phyloP scores from a whole-genome alignment of 2,113 vertebrate species.

The Psittacula cyanocephala region DNA sequence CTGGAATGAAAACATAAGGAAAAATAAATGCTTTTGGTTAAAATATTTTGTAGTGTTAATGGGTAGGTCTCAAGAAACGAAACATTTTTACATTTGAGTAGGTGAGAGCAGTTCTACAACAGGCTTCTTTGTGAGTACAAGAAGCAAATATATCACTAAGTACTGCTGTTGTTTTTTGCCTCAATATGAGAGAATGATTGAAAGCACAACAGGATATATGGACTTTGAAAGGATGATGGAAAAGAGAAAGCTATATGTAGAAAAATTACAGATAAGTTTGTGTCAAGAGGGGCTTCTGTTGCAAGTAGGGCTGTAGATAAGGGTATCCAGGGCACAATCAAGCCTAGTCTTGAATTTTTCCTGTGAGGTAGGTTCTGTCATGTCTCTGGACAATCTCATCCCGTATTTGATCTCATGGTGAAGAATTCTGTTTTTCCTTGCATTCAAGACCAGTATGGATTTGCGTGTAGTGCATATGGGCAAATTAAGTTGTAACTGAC shows the following conservation, averaged over 20 bases:
- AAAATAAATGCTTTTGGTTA: neutral
- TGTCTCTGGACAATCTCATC: neutral
- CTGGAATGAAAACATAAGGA: neutral
- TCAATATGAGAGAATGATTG: neutral
- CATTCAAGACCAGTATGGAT: neutral
- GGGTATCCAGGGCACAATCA: neutral
- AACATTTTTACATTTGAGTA: neutral
- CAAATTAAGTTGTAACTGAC: neutral
- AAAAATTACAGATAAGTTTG: neutral
- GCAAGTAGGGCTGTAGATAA: neutral
- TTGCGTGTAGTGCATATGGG: neutral
- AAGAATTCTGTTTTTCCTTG: neutral
- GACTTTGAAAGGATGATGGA: neutral
- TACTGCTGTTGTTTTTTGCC: neutral
- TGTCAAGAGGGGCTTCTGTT: neutral
- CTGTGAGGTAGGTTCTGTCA: neutral
- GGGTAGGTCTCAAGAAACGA: neutral
- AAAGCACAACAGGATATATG: neutral
- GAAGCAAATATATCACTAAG: neutral
- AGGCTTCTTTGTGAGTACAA: neutral
- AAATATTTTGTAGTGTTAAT: neutral
- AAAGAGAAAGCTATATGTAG: neutral
- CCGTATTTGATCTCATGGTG: neutral
- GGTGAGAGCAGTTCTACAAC: neutral
- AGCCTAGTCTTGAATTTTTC: neutral